Evolutionary conservation across 2,888 invertebrate genomes (phyloP), one percentile per base, ranked within the genome.

Genomic region (Teinopalpus imperialis): DNA sequence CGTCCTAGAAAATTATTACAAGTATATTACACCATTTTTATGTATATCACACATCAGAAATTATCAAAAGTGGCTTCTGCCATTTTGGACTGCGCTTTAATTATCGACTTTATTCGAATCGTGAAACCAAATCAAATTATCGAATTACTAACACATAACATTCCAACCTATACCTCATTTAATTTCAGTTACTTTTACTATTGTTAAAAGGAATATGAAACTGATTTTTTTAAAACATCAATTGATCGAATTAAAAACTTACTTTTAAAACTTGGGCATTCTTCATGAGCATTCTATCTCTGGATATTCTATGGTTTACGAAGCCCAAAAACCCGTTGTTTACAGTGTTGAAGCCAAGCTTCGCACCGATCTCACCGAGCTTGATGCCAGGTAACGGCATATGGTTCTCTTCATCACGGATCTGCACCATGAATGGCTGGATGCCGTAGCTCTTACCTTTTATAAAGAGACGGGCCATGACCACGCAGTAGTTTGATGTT

Each of bases 311-410:
- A 9, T 96, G 94, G 59, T 97, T 90, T 30, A 96, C 92, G 49
- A 99, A 94, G 0, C 95, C 95, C 43, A 98, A 87, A 74, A 95
- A 98, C 0, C 98, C 98, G 74, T 98, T 98, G 70, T 98, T 98
- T 1, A 94, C 94, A 0, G 92, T 92, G 63, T 96, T 95, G 91
- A 95, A 96, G 2, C 97, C 97, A 20, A 98, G 88, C 69, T 98
- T 98, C 0, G 95, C 94, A 0, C 98, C 98, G 53, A 98, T 98
- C 78, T 98, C 98, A 0, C 98, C 98, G 44, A 98, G 91, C 68
- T 94, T 94, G 42, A 98, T 93, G 63, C 97, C 97, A 3, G 93
- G 92, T 61, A 98, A 65, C 0, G 97, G 97, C 73, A 92, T 85
- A 64, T 98, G 97, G 0, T 96, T 96, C n/a, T 97, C 93, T 69